Evolutionary conservation across 2,797 vertebrate genomes (phyloP).

Genomic region (Ctenosaura bakeri): DNA sequence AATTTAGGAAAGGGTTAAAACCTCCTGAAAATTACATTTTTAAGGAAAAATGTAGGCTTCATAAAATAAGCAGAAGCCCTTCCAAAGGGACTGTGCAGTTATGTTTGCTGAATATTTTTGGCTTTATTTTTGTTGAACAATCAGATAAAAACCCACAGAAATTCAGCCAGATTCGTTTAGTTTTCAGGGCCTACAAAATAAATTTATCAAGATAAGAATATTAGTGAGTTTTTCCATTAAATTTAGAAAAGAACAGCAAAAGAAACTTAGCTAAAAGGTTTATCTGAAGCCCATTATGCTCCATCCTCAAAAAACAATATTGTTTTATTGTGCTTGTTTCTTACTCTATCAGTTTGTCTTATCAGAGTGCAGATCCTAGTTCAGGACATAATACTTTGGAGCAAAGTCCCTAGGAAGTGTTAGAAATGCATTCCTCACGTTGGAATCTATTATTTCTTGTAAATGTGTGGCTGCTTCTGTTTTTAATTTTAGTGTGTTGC

Average conservation of each 20-base stretch:
- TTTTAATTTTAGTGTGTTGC: not conserved
- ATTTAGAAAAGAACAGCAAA: not conserved
- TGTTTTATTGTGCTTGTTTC: not conserved
- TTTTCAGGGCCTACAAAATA: conserved; percentile 9
- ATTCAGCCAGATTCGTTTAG: not conserved
- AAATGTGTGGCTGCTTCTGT: not conserved
- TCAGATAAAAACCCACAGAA: not conserved
- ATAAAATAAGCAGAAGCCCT: conserved; percentile 21
- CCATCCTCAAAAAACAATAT: not conserved
- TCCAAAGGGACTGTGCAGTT: not conserved
- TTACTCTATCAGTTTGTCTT: not conserved
- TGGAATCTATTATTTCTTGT: not conserved
- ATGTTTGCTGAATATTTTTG: conserved; percentile 16
- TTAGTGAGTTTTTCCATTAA: conserved; percentile 39
- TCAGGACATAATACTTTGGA: not conserved
- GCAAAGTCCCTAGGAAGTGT: not conserved
- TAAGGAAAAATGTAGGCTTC: conserved; percentile 16
- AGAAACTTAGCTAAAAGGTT: not conserved
- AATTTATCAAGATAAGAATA: not conserved
- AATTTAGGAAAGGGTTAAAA: conserved; percentile 30
- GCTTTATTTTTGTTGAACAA: conserved; percentile 25
- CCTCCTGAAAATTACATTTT: conserved; percentile 19
- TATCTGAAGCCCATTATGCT: not conserved
- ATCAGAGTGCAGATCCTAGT: not conserved
- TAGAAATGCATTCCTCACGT: not conserved